phyloP scores from a whole-genome alignment of 2,888 invertebrate species.

The Meloe dianella region DNA sequence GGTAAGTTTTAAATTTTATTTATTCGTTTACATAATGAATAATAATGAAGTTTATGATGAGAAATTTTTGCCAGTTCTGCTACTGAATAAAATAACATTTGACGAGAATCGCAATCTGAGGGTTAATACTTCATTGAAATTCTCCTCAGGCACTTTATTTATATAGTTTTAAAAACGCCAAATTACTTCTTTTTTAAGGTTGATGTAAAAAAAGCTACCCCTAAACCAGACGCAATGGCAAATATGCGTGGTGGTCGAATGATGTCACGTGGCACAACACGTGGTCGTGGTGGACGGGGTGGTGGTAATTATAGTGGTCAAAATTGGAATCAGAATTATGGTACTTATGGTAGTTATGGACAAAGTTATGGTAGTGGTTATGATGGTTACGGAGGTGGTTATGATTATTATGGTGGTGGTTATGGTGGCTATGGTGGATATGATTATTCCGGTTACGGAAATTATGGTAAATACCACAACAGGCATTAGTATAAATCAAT shows the following conservation, averaged over 20 bases:
- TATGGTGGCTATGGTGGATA: slow-evolving; percentile 81
- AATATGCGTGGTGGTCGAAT: slow-evolving; percentile 61
- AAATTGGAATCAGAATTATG: slow-evolving; percentile 68
- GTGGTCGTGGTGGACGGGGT: slow-evolving; percentile 73
- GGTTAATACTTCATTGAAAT: not conserved
- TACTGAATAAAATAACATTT: slow-evolving; percentile 40
- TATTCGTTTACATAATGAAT: not conserved
- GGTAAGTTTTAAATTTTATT: slow-evolving; percentile 60
- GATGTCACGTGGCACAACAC: slow-evolving; percentile 65
- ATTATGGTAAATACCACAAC: slow-evolving; percentile 76
- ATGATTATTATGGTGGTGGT: slow-evolving; percentile 74
- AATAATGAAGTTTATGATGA: slow-evolving; percentile 17
- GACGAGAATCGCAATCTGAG: slow-evolving; percentile 27
- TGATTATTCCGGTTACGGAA: slow-evolving; percentile 81
- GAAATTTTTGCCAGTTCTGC: slow-evolving; percentile 42
- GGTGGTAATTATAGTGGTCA: slow-evolving; percentile 71
- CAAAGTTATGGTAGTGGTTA: slow-evolving; percentile 72
- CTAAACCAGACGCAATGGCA: slow-evolving; percentile 79
- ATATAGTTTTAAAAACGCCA: not conserved
- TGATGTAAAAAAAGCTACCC: slow-evolving; percentile 94
- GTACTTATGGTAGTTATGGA: slow-evolving; percentile 47
- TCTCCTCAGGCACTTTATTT: not conserved
- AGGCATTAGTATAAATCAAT: slow-evolving; percentile 42
- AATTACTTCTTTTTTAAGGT: slow-evolving; percentile 63
- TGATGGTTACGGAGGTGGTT: slow-evolving; percentile 73